Base-by-base conservation (phyloP, 2,113 vertebrate species). In the Polypterus senegalus region DNA sequence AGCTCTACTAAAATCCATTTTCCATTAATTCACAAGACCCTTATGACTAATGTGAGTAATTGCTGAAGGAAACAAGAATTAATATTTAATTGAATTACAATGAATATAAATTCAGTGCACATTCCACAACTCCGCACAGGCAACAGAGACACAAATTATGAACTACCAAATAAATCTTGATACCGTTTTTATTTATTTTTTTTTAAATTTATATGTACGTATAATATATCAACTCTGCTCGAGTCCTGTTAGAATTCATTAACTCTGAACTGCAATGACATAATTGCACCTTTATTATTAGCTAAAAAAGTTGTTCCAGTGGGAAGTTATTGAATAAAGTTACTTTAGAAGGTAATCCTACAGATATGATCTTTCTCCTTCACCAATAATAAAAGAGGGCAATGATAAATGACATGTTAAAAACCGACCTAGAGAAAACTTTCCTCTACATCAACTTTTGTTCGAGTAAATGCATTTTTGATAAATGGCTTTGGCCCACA, bases 371-470 rank as follows among this genome's bases (percentile, higher is more conserved):
- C 56, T 58, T 58, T 6, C 27, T 44, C 46, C 56, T 45, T 7
- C 46, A 27, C 56, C 44, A 45, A 43, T 43, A 58, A 58, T 58
- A 7, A 58, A 58, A 45, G 56, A 58, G 46, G 56, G 46, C 56
- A 58, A 5, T 58, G 56, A 58, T 45, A 58, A 58, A 58, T 58
- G 44, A 58, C 46, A 58, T 43, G 46, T 9, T 45, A 58, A 58
- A 58, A 45, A 44, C 43, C 46, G 56, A 58, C 56, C 56, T 58
- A 58, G 56, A 58, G 56, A 58, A 58, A 58, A 58, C 56, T 9
- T 58, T 7, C 7, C 56, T 58, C 43, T 45, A 58, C 46, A 58
- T 11, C 56, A 58, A 3, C 6, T 27, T 58, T 58, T 4, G 54
- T 43, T 58, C 56, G 46, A 45, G 4, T 58, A 45, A 58, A 58